These are phyloP conservation scores for Agapostemon virescens DNA, from an alignment of 2,888 invertebrate genomes.

Conservation along the genomic window DNA sequence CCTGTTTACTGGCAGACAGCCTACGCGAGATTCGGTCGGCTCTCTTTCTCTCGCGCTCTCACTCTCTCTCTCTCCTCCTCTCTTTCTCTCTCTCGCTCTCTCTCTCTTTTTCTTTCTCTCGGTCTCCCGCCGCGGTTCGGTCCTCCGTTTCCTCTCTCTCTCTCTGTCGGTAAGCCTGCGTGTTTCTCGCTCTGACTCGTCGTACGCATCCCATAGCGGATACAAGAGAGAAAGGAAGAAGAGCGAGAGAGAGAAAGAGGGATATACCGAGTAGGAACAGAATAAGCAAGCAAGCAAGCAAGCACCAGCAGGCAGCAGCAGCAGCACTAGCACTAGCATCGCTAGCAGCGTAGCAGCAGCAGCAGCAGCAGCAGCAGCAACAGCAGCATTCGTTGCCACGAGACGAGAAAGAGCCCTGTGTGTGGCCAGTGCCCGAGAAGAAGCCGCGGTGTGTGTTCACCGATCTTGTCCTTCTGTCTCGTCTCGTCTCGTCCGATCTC, in stretches of 20 bases:
- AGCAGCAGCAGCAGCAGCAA: slow-evolving; percentile 49
- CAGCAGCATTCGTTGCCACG: slow-evolving; percentile 41
- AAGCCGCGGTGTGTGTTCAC: slow-evolving; percentile 68
- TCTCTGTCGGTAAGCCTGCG: slow-evolving; percentile 21
- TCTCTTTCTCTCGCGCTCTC: slow-evolving; percentile 64
- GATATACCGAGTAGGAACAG: slow-evolving; percentile 29
- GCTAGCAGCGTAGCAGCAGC: slow-evolving; percentile 47
- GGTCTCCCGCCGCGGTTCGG: slow-evolving; percentile 55
- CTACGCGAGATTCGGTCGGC: slow-evolving; percentile 75
- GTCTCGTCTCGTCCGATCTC: slow-evolving; percentile 40
- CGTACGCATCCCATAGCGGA: slow-evolving; percentile 39
- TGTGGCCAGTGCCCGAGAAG: slow-evolving; percentile 73
- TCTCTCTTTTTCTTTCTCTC: slow-evolving; percentile 31
- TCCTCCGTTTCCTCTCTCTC: slow-evolving; percentile 8
- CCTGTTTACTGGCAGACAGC: slow-evolving; percentile 79
- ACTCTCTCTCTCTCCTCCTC: slow-evolving; percentile 20
- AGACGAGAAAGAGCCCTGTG: slow-evolving; percentile 49
- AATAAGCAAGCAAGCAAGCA: slow-evolving; percentile 42
- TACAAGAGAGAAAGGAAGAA: slow-evolving; percentile 51
- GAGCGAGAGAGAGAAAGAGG: slow-evolving; percentile 56
- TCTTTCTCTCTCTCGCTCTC: slow-evolving; percentile 28
- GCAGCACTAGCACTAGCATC: too few relatives aligned
- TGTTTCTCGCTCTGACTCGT: slow-evolving; percentile 37
- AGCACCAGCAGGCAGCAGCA: slow-evolving; percentile 38
- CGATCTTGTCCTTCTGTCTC: slow-evolving; percentile 66